phyloP scores from a whole-genome alignment of 2,797 vertebrate genomes.

The Notolepis coatsorum region DNA sequence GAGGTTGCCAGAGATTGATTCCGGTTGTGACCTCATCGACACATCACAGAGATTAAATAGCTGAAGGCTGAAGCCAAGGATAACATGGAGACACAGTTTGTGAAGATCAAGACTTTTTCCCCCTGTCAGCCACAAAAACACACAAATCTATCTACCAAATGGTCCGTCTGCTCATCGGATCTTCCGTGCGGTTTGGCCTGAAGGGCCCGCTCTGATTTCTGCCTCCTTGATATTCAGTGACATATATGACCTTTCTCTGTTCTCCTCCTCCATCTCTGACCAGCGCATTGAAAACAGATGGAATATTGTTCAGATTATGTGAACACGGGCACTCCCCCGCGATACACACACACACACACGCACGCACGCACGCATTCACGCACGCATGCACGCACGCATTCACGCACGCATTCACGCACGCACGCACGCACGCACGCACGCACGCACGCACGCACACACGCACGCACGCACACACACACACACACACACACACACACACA shows the following conservation, averaged over 20 bases:
- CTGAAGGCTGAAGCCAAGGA: no score
- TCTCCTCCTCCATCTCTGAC: neutral
- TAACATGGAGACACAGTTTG: constrained; percentile 60
- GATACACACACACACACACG: neutral
- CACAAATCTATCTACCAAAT: constrained; percentile 4
- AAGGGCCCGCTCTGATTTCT: constrained; percentile 23
- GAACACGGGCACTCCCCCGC: no score
- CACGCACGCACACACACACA: neutral
- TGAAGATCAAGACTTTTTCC: constrained; percentile 66
- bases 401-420: no score
- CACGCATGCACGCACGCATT: no score
- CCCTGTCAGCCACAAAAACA: constrained; percentile 47
- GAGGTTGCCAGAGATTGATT: constrained; percentile 27
- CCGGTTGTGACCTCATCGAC: constrained; percentile 68
- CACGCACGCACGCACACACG: neutral
- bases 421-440: neutral
- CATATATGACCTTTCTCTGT: constrained; percentile 27
- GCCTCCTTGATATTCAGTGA: no score
- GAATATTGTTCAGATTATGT: no score
- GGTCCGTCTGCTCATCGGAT: constrained; percentile 42
- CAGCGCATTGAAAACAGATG: neutral
- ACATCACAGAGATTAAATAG: no score
- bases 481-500: neutral
- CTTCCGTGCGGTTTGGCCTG: constrained; percentile 13
- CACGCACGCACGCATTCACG: no score